Evolutionary conservation across 2,113 vertebrate genomes (phyloP).

Genomic region (Entelurus aequoreus): DNA sequence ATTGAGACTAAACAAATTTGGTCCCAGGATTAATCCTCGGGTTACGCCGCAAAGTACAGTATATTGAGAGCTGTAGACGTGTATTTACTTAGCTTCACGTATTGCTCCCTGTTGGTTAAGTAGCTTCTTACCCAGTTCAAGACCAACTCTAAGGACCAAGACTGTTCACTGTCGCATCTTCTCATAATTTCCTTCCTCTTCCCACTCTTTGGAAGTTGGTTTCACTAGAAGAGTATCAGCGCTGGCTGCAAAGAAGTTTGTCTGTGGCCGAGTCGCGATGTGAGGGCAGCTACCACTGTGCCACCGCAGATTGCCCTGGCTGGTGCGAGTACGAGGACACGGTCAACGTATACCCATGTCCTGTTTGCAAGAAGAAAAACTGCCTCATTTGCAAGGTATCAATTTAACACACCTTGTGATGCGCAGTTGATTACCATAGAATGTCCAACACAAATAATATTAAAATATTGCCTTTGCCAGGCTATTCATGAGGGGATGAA

Average conservation of each 20-base stretch:
- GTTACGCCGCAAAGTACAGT: too few relatives aligned
- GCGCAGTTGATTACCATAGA: neutral
- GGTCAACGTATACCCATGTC: constrained; percentile 77
- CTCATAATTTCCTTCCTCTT: neutral
- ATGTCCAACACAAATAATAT: neutral
- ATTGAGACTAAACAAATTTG: too few relatives aligned
- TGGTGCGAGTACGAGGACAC: constrained; percentile 82
- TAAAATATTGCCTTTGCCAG: constrained; percentile 46
- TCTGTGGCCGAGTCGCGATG: constrained; percentile 79
- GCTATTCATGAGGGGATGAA: constrained; percentile 80
- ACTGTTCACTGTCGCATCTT: too few relatives aligned
- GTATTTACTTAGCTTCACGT: too few relatives aligned
- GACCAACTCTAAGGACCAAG: too few relatives aligned
- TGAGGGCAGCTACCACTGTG: constrained; percentile 82
- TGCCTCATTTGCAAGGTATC: constrained; percentile 79
- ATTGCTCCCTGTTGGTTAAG: too few relatives aligned
- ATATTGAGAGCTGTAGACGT: too few relatives aligned
- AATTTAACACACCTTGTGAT: neutral
- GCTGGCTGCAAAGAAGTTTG: constrained; percentile 77
- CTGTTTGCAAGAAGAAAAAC: constrained; percentile 78
- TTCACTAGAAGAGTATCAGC: constrained; percentile 72
- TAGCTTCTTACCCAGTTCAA: too few relatives aligned
- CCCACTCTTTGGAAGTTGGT: constrained; percentile 44
- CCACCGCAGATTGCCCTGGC: constrained; percentile 75
- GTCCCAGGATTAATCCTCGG: too few relatives aligned